Conservation (phyloP, 2,888 invertebrate species). For the Apeira syringaria region DNA sequence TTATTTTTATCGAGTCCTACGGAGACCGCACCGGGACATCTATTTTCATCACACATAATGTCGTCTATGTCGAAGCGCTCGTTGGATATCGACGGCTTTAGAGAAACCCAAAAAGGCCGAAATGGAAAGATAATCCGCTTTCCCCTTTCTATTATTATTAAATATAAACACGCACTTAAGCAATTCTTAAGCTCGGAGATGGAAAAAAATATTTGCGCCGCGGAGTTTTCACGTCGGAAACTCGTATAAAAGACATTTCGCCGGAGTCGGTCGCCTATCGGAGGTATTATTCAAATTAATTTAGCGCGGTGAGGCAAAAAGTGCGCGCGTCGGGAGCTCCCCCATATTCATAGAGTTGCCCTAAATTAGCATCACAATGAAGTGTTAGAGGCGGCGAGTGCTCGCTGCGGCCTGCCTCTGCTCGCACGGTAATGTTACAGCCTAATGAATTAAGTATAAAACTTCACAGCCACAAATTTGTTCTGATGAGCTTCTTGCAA, state of each 20-base stretch:
- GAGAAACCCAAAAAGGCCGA: constrained; percentile 31
- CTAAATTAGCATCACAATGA: constrained; percentile 82
- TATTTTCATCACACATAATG: constrained; percentile 41
- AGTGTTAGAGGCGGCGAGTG: constrained; percentile 73
- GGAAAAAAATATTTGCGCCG: constrained; percentile 56
- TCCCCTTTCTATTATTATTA: constrained; percentile 51
- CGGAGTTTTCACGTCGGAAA: constrained; percentile 66
- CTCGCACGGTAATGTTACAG: constrained; percentile 71
- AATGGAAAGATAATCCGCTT: constrained; percentile 46
- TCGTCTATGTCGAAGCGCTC: constrained; percentile 30
- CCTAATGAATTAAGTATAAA: constrained; percentile 74
- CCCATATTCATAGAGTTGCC: constrained; percentile 79
- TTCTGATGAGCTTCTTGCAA: constrained; percentile 52
- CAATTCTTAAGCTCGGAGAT: constrained; percentile 57
- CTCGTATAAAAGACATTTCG: constrained; percentile 78
- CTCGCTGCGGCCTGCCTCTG: constrained; percentile 73
- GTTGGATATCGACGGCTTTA: constrained; percentile 20
- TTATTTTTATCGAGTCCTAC: constrained; percentile 59
- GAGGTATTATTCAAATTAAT: constrained; percentile 81
- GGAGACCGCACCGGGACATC: constrained; percentile 54
- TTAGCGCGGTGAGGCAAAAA: constrained; percentile 78
- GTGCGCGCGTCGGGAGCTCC: constrained; percentile 69
- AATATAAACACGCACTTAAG: constrained; percentile 61
- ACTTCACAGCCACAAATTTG: constrained; percentile 65
- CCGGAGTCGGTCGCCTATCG: constrained; percentile 70